Percentiles rank a stretch among this genome's conserved stretches.
Evolutionary conservation across 2,888 invertebrate species (phyloP).

Genomic region (Desoria tigrina): DNA sequence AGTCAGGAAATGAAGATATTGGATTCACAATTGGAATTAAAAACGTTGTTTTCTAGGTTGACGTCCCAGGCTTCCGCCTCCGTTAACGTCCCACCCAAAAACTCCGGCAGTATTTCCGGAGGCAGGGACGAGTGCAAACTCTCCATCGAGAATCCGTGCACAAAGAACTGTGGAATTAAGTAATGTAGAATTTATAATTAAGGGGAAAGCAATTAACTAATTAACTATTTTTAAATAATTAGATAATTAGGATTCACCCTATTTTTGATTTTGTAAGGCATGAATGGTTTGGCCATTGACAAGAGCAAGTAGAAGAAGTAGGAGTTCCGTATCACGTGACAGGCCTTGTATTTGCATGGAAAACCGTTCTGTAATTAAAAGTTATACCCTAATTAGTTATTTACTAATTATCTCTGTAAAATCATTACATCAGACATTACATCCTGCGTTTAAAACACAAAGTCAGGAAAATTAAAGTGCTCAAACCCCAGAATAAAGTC

Average conservation of each 20-base stretch:
- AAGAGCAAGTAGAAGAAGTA: conserved; percentile 43
- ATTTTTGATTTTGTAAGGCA: conserved; percentile 41
- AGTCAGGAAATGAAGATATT: too few relatives aligned
- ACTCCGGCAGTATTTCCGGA: neutral
- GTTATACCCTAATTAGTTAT: neutral
- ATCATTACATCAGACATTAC: too few relatives aligned
- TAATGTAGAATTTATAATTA: neutral
- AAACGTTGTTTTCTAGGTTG: neutral
- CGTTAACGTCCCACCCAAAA: neutral
- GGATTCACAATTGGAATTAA: too few relatives aligned
- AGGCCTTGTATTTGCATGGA: conserved; percentile 45
- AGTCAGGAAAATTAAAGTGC: too few relatives aligned
- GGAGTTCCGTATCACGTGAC: conserved; percentile 43
- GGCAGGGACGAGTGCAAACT: neutral
- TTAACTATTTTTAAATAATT: neutral
- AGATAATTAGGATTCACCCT: conserved; percentile 33
- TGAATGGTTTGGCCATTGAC: conserved; percentile 46
- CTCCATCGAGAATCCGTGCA: neutral
- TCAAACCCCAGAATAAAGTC: too few relatives aligned
- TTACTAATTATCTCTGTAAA: too few relatives aligned
- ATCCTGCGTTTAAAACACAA: too few relatives aligned
- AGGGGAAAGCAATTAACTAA: neutral
- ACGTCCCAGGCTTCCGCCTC: neutral
- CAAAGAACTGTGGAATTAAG: conserved; percentile 3
- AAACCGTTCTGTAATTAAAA: conserved; percentile 41